Base-by-base conservation (phyloP, 2,888 invertebrate genomes). In the Synergus umbraculus region DNA sequence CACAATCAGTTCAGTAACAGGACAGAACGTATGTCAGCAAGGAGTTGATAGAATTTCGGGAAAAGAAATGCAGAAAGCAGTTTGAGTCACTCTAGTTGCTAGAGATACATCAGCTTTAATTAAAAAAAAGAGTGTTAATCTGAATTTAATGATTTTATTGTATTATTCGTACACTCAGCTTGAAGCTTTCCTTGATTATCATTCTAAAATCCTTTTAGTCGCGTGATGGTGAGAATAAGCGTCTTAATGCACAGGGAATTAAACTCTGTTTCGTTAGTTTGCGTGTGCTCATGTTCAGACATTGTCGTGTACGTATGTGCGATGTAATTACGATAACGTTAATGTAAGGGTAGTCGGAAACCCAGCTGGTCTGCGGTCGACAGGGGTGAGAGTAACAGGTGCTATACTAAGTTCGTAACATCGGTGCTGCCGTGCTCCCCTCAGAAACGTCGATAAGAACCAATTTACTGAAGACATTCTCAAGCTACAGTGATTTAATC, bases 251-350 rank as follows among this genome's bases (percentile, higher is more conserved):
- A 73, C 10, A 37, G 41, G 37, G 54, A 37, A 54, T 54, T 54
- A 73, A 54, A 58, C 73, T 12, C 1, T 73, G 41, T 37, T 73
- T 54, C n/a, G 66, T 66, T 10, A 66, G 41, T 43, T 58, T 15
- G 73, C 54, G 54, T 46, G 22, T 37, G n/a, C 37, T 58, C 73
- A 54, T 73, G 37, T 73, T 73, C 13, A 73, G 73, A 54, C 49
- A 73, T n/a, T 41, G 76, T 37, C 12, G 22, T n/a, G 18, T 54
- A 77, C 77, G 81, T 79, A 67, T 76, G 82, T 84, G 82, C 87
- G 88, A 89, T 90, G 87, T 88, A 89, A 89, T 89, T 88, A 89
- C 89, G 89, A 90, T 90, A 89, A 89, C 86, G 88, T 87, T 89
- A 88, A 90, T 87, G 89, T 84, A 88, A 86, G 87, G 86, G 85